Conservation (phyloP, 2,113 vertebrate species). For the Sinosuthora webbiana region DNA sequence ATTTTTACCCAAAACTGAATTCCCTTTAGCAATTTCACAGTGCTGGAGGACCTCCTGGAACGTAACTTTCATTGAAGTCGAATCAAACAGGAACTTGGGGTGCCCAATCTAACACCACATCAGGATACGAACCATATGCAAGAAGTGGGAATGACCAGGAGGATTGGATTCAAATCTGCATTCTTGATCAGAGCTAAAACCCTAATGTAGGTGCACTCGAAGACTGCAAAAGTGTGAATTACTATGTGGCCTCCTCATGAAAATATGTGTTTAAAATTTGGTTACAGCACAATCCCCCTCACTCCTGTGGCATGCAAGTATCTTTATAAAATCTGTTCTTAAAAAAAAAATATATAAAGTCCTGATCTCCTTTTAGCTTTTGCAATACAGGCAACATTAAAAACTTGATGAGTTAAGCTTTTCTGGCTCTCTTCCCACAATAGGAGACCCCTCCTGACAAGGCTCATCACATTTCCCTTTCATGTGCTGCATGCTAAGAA, state of each 20-base stretch:
- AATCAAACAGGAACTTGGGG: neutral
- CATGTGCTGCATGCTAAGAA: constrained; percentile 54
- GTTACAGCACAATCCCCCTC: neutral
- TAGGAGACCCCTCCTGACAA: constrained; percentile 54
- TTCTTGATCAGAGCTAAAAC: neutral
- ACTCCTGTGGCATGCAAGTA: neutral
- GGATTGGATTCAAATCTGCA: neutral
- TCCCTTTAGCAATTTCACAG: neutral
- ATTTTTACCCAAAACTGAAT: neutral
- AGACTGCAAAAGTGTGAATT: neutral
- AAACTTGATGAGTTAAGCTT: constrained; percentile 47
- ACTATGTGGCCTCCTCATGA: neutral
- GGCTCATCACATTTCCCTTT: constrained; percentile 53
- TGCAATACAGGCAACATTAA: neutral
- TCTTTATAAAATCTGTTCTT: neutral
- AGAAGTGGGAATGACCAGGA: neutral
- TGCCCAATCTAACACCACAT: neutral
- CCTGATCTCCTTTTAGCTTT: constrained; percentile 36
- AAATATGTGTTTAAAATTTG: neutral
- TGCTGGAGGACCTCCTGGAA: neutral
- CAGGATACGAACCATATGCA: neutral
- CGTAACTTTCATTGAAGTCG: neutral
- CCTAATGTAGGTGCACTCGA: neutral
- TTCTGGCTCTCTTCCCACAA: constrained; percentile 44
- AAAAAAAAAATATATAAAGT: neutral